A percentile compares a stretch with the other conserved stretches of the same genome.
Conservation (phyloP, 2,888 invertebrate species). For the Platynereis dumerilii region DNA sequence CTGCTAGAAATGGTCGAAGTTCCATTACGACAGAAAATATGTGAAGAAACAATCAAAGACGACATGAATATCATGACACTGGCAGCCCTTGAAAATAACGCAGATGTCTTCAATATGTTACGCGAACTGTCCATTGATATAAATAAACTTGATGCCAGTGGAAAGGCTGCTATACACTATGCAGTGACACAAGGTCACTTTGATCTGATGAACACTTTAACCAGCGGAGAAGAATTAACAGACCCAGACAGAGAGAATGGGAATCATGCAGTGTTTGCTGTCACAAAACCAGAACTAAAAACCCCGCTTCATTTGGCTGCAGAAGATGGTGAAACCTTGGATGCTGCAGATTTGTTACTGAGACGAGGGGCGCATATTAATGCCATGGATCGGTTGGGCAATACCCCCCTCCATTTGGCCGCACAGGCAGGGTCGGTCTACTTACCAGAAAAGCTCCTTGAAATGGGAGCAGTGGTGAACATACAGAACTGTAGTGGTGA, state of each 20-base stretch:
- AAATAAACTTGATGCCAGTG: conserved; percentile 12
- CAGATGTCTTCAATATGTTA: background rate
- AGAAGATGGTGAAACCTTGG: background rate
- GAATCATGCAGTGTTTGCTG: too few species aligned
- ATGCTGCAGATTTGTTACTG: background rate
- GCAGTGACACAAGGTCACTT: conserved; percentile 14
- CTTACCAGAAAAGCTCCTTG: background rate
- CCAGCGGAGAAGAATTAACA: background rate
- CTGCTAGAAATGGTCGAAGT: background rate
- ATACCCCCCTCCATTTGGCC: background rate
- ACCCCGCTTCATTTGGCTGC: background rate
- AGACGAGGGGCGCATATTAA: background rate
- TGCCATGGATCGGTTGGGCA: background rate
- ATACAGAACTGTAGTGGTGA: background rate
- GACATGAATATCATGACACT: background rate
- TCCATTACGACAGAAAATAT: background rate
- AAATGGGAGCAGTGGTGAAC: background rate
- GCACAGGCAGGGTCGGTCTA: background rate
- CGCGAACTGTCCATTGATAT: background rate
- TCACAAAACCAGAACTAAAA: too few species aligned
- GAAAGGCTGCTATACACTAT: conserved; percentile 17
- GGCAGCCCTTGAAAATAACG: background rate
- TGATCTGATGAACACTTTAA: conserved; percentile 9
- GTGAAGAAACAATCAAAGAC: background rate
- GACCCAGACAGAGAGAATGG: too few species aligned